A percentile compares a stretch with the other conserved stretches of the same genome.
Evolutionary conservation across 2,888 invertebrate genomes (phyloP).

Genomic region (Lysandra coridon): DNA sequence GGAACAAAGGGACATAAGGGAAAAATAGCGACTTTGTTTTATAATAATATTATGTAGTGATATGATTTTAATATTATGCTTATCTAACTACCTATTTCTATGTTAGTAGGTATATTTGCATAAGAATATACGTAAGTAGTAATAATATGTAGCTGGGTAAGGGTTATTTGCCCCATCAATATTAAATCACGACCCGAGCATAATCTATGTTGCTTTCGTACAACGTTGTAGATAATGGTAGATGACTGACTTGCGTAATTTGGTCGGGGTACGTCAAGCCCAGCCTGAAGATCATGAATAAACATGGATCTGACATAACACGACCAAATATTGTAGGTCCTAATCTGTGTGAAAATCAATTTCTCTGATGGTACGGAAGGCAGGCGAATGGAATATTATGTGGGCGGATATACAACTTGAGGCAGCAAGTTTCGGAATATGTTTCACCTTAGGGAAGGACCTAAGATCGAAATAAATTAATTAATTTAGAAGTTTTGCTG

Average conservation of each 20-base stretch:
- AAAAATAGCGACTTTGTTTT: too few species aligned
- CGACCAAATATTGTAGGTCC: not conserved
- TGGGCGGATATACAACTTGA: slow-evolving; percentile 10
- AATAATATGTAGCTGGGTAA: too few species aligned
- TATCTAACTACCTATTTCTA: not conserved
- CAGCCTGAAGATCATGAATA: not conserved
- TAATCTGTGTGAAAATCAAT: not conserved
- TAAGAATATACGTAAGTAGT: not conserved
- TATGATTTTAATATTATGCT: too few species aligned
- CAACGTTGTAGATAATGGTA: not conserved
- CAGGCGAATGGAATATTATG: slow-evolving; percentile 1
- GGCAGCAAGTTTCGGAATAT: slow-evolving; percentile 2
- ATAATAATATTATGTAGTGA: too few species aligned
- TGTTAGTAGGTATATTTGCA: not conserved
- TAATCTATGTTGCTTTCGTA: not conserved
- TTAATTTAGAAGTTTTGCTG: not conserved
- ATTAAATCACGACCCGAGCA: not conserved
- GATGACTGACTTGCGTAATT: not conserved
- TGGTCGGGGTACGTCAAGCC: not conserved
- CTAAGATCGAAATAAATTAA: slow-evolving; percentile 11
- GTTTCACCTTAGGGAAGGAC: slow-evolving; percentile 3
- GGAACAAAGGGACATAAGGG: too few species aligned
- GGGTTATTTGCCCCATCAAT: not conserved
- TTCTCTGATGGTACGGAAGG: not conserved
- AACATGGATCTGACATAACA: not conserved